Percentiles rank a stretch among this genome's conserved stretches.
Conservation (phyloP, 1,140 invertebrate genomes). For the Hyphantria cunea region DNA sequence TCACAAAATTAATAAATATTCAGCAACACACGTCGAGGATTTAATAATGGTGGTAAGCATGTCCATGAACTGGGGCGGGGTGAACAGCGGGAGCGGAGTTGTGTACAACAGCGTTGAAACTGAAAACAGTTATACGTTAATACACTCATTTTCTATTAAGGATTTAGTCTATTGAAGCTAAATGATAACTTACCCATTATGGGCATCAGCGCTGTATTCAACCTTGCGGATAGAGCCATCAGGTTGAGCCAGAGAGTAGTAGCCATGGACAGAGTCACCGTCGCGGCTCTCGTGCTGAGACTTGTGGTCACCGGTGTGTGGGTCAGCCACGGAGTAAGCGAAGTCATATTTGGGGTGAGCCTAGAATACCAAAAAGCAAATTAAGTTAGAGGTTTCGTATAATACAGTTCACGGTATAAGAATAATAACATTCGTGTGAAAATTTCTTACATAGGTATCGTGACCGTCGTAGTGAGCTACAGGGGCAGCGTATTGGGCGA, state of each 20-base stretch:
- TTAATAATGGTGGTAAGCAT: conserved; percentile 19
- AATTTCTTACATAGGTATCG: conserved; percentile 57
- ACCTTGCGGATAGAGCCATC: conserved; percentile 75
- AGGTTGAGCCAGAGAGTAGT: conserved; percentile 68
- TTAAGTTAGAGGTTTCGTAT: not conserved
- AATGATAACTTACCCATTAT: conserved; percentile 49
- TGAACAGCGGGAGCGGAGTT: conserved; percentile 63
- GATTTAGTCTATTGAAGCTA: not conserved
- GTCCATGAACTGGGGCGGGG: conserved; percentile 39
- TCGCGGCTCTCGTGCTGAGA: conserved; percentile 61
- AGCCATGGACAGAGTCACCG: conserved; percentile 64
- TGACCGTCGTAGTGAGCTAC: conserved; percentile 52
- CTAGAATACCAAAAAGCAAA: conserved; percentile 14
- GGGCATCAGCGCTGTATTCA: conserved; percentile 70
- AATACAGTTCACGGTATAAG: not conserved
- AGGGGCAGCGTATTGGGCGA: conserved; percentile 48
- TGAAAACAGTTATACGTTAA: conserved; percentile 34
- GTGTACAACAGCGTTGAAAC: conserved; percentile 78
- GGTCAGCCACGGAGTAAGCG: conserved; percentile 80
- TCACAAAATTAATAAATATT: no score
- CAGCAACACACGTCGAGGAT: no score
- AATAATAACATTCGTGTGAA: not conserved
- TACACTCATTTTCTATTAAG: not conserved
- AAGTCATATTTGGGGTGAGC: conserved; percentile 75
- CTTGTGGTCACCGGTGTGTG: conserved; percentile 65